Conservation (phyloP, 2,888 invertebrate genomes). For the Drosophila barbarae region DNA sequence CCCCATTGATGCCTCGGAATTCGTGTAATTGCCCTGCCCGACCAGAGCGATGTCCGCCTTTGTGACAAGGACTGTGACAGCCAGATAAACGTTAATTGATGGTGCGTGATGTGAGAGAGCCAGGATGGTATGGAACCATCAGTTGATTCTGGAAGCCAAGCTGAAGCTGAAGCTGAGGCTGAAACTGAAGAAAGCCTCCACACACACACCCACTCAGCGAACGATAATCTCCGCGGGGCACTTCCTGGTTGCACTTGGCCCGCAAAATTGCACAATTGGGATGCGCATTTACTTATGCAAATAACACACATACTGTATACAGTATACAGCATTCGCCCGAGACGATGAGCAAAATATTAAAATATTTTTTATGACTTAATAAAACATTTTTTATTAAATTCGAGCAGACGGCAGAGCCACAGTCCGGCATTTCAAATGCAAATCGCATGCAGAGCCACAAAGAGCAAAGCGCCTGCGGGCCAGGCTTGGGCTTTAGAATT, state of each 20-base stretch:
- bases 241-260: constrained; percentile 60
- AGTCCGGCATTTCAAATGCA: constrained; percentile 59
- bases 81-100: constrained; percentile 69
- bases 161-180: background rate
- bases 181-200: constrained; percentile 4
- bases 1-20: constrained; percentile 62
- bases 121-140: background rate
- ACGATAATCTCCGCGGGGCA: constrained; percentile 34
- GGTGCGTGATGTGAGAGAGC: constrained; percentile 53
- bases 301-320: constrained; percentile 34
- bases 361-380: constrained; percentile 71
- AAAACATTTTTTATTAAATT: constrained; percentile 74
- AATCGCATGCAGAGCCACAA: constrained; percentile 57
- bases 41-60: constrained; percentile 35
- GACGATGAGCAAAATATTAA: constrained; percentile 45
- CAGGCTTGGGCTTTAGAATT: constrained; percentile 51
- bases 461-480: constrained; percentile 37
- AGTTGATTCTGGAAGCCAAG: background rate
- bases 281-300: constrained; percentile 73
- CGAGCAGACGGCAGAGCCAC: constrained; percentile 51
- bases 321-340: constrained; percentile 8
- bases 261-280: constrained; percentile 66
- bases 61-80: constrained; percentile 48
- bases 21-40: constrained; percentile 60
- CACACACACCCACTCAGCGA: constrained; percentile 27